Percentiles rank a stretch among this genome's conserved stretches.
phyloP scores from a whole-genome alignment of 1,140 invertebrate species.

The Diabrotica virgifera region DNA sequence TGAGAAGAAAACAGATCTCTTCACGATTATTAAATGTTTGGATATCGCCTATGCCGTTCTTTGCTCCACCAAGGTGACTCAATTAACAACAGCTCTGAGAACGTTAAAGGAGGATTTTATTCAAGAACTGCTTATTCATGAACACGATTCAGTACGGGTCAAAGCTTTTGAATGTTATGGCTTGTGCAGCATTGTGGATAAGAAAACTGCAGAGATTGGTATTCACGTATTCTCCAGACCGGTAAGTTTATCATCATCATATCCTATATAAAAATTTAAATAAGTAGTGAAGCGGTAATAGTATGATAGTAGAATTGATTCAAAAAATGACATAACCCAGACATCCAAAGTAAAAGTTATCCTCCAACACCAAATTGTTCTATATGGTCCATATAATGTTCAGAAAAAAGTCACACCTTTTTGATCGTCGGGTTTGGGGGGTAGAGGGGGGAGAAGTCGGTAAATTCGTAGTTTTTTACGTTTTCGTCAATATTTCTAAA shows the following conservation, averaged over 20 bases:
- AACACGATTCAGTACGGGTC: conserved; percentile 25
- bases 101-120: conserved; percentile 29
- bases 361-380: too few species aligned
- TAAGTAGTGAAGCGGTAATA: too few species aligned
- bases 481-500: too few species aligned
- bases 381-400: too few species aligned
- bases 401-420: too few species aligned
- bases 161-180: conserved; percentile 33
- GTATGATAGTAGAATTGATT: too few species aligned
- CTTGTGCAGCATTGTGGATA: conserved; percentile 31
- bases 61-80: conserved; percentile 16
- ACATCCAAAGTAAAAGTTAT: too few species aligned
- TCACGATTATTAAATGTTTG: conserved; percentile 25
- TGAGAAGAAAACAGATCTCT: conserved; percentile 19
- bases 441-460: too few species aligned
- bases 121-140: conserved; percentile 22
- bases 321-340: too few species aligned
- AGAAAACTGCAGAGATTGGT: conserved; percentile 26
- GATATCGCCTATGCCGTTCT: conserved; percentile 26
- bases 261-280: conserved; percentile 9
- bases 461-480: too few species aligned
- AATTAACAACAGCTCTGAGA: conserved; percentile 23
- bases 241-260: conserved; percentile 20
- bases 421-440: too few species aligned
- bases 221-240: conserved; percentile 34